These are phyloP conservation scores for Gopherus flavomarginatus DNA, from an alignment of 2,113 vertebrate species.

Conservation along the genomic window DNA sequence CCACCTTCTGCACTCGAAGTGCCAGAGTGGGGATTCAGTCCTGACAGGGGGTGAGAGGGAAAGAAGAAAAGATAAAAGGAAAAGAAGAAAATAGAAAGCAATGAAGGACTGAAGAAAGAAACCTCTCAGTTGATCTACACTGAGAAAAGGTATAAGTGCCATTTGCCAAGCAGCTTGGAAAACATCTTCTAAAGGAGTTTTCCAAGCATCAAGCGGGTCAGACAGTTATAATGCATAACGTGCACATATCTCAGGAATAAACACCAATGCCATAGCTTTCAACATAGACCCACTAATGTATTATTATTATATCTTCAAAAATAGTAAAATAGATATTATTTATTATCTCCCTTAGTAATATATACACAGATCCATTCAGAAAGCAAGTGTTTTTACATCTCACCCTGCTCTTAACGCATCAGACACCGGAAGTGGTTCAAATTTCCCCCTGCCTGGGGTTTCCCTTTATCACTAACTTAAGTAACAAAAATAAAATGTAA, in stretches of 20 bases:
- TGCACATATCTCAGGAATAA: not conserved
- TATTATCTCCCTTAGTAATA: slow-evolving; percentile 9
- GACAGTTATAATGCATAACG: not conserved
- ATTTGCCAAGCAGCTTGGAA: not conserved
- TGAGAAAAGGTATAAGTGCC: not conserved
- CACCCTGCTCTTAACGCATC: not conserved
- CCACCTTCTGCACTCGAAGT: too few relatives aligned
- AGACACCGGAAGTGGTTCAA: slow-evolving; percentile 21
- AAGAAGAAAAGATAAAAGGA: not conserved
- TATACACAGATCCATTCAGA: slow-evolving; percentile 5
- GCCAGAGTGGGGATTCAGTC: too few relatives aligned
- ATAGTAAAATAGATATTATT: not conserved
- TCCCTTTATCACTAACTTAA: not conserved
- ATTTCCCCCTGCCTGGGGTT: not conserved
- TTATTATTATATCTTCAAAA: slow-evolving; percentile 36
- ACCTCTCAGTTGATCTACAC: not conserved
- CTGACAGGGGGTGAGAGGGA: not conserved
- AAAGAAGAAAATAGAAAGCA: not conserved
- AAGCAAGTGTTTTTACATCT: not conserved
- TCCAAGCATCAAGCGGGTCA: not conserved
- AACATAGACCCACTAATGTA: not conserved
- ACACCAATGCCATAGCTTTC: too few relatives aligned
- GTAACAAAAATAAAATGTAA: not conserved
- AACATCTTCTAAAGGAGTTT: not conserved
- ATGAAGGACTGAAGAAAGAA: not conserved